Conservation (phyloP, 2,113 vertebrate genomes). For the Puntigrus tetrazona region DNA sequence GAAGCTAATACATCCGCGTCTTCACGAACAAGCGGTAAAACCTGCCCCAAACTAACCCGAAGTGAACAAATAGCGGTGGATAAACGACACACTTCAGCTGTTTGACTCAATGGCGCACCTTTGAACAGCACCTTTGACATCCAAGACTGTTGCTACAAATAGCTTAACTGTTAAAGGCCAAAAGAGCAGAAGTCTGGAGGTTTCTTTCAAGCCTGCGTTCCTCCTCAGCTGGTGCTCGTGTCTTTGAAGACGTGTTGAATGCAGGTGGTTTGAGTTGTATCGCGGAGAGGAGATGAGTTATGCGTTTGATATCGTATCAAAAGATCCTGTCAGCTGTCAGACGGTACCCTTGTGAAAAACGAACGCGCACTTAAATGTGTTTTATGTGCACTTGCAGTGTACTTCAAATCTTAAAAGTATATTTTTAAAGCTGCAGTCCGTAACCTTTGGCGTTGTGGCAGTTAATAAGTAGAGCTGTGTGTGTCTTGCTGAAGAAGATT, state of each 20-base stretch:
- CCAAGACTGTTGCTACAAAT: neutral
- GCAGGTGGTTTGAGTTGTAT: constrained; percentile 55
- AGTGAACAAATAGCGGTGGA: neutral
- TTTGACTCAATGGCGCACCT: neutral
- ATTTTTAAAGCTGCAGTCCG: too few relatives aligned
- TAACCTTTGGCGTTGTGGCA: too few relatives aligned
- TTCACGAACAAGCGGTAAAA: neutral
- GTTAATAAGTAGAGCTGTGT: too few relatives aligned
- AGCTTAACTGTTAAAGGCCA: neutral
- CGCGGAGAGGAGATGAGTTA: constrained; percentile 32
- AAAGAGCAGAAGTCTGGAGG: neutral
- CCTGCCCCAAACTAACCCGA: neutral
- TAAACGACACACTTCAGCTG: neutral
- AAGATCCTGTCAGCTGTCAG: neutral
- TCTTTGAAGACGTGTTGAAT: constrained; percentile 51
- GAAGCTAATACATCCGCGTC: too few relatives aligned
- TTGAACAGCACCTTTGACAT: neutral
- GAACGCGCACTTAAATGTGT: neutral
- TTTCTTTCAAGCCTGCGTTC: neutral
- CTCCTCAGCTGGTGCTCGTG: neutral
- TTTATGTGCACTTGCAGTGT: neutral
- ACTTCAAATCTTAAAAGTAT: neutral
- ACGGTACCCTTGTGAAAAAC: neutral
- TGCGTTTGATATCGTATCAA: constrained; percentile 24
- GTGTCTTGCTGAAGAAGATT: too few relatives aligned